A percentile compares a stretch with the other conserved stretches of the same genome.
These are phyloP conservation scores for Saccopteryx bilineata DNA, from an alignment of 2,113 vertebrate species.

Conservation along the genomic window DNA sequence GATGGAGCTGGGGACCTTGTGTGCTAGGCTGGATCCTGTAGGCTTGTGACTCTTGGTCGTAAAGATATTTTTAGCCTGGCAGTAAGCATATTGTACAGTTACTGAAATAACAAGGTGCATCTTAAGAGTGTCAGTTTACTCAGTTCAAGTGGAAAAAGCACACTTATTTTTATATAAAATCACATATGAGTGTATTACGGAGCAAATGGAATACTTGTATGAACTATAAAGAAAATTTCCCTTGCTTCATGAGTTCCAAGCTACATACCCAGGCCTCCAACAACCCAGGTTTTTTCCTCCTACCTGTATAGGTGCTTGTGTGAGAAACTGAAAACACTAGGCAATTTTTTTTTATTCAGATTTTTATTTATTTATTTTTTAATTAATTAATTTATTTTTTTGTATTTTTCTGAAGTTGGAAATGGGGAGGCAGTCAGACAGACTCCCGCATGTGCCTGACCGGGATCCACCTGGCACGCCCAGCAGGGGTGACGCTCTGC, in stretches of 20 bases:
- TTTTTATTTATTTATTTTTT: no score
- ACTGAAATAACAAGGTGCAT: conserved; percentile 40
- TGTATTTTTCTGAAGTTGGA: no score
- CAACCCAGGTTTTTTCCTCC: neutral
- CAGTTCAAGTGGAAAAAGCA: neutral
- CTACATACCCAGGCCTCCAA: neutral
- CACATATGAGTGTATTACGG: neutral
- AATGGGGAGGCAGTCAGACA: no score
- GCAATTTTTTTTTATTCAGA: neutral
- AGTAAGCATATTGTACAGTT: neutral
- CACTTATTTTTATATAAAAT: conserved; percentile 29
- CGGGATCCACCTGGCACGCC: no score
- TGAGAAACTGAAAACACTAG: conserved; percentile 18
- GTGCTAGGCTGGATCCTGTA: neutral
- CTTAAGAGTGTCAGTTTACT: conserved; percentile 51
- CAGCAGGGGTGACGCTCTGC: no score
- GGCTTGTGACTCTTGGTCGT: conserved; percentile 30
- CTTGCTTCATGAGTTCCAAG: neutral
- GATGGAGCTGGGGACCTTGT: neutral
- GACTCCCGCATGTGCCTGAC: no score
- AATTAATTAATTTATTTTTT: no score
- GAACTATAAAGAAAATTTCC: neutral
- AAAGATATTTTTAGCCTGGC: conserved; percentile 59
- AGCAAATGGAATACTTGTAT: neutral
- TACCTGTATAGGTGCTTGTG: neutral